Percentiles rank a stretch among this genome's conserved stretches.
Evolutionary conservation across 92 coral and sea anemone genomes (phyloP).

Genomic region (Palythoa grandis): DNA sequence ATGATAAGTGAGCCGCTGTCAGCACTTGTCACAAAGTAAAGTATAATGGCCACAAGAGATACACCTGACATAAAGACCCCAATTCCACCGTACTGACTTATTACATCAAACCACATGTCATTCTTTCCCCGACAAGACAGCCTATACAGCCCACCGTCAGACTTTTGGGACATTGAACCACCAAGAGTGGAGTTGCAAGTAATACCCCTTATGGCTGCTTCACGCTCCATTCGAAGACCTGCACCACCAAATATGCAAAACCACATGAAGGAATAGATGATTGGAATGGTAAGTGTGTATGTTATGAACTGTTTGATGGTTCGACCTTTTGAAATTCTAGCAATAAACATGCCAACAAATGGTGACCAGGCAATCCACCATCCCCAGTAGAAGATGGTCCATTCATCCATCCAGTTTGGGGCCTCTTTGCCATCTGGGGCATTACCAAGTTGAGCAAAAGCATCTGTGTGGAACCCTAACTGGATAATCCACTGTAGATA

Average conservation of each 20-base stretch:
- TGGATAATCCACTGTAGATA: slow-evolving; percentile 42
- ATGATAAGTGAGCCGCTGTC: slow-evolving; percentile 49
- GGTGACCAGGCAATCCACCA: neutral
- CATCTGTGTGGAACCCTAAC: too few species aligned
- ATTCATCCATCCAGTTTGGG: neutral
- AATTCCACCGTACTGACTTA: neutral
- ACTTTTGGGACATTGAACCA: neutral
- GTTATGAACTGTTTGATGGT: neutral
- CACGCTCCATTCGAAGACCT: neutral
- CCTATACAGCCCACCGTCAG: neutral
- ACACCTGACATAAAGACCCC: slow-evolving; percentile 17
- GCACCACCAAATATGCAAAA: neutral
- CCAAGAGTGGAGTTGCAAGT: neutral
- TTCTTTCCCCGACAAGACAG: neutral
- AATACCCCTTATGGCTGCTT: neutral
- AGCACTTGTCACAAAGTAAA: slow-evolving; percentile 52
- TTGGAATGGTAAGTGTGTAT: neutral
- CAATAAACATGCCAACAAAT: neutral
- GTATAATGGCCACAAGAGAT: slow-evolving; percentile 27
- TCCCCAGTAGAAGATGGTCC: slow-evolving; percentile 4
- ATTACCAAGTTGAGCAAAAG: neutral
- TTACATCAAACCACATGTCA: slow-evolving; percentile 2
- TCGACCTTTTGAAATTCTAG: slow-evolving; percentile 3
- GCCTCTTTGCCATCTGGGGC: neutral
- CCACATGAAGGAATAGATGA: neutral